Conservation (phyloP, 2,797 vertebrate genomes). For the Chrosomus eos region DNA sequence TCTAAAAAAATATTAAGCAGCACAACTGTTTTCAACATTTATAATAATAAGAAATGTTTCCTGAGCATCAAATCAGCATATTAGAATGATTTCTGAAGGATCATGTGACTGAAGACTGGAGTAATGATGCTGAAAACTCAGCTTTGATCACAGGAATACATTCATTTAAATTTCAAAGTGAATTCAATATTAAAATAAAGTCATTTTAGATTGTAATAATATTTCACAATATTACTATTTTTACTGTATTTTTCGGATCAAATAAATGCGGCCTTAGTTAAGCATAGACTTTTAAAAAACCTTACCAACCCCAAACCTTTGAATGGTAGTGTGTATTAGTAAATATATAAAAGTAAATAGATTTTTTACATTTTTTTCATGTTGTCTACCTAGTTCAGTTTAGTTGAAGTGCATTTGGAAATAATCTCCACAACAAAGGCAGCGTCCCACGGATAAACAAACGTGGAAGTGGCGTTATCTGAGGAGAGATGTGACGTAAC, state of each 20-base stretch:
- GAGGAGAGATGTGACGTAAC: conserved; percentile 38
- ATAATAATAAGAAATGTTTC: neutral
- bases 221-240: neutral
- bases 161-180: too few species aligned
- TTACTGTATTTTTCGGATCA: neutral
- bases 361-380: neutral
- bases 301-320: neutral
- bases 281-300: neutral
- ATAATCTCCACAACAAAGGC: conserved; percentile 21
- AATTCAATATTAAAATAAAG: too few species aligned
- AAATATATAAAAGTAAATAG: neutral
- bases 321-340: neutral
- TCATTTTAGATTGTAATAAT: neutral
- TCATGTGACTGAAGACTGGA: neutral
- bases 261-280: neutral
- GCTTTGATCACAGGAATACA: neutral
- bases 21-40: neutral
- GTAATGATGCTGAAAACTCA: neutral
- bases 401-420: conserved; percentile 5
- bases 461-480: conserved; percentile 38
- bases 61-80: neutral
- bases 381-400: neutral
- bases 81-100: neutral
- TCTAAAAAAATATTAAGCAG: neutral
- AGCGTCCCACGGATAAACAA: neutral